Evolutionary conservation across 2,888 invertebrate genomes (phyloP), one percentile per base, ranked within the genome.

Genomic region (Oegoconia quadripuncta): DNA sequence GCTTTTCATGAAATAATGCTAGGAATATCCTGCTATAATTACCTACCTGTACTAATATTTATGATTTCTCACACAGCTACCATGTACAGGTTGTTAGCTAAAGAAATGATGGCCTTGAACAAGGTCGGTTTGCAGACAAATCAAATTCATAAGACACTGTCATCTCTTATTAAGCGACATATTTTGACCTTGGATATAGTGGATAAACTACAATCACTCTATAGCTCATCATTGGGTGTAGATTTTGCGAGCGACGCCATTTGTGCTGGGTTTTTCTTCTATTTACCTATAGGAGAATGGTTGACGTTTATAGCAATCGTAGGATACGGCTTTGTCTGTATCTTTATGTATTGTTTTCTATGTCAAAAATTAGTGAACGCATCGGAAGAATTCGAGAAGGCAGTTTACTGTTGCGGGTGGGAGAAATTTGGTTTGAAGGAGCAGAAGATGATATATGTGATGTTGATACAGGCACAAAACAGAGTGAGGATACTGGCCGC

Each of bases 391-490:
- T 84, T 81, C 29, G 80, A 76, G 41, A 63, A 44, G 3, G 64
- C 80, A 0, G 68, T 82, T 0, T 84, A 82, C 39, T 56, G 70
- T 27, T 83, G 86, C 43, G 84, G 84, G 0, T 86, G 86, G 86
- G 82, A 86, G 47, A 74, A 72, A 3, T 82, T 82, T 33, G 56
- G 59, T 11, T n/a, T 67, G 8, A 70, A 59, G 1, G 75, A 81
- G 28, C 66, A 64, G 52, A 78, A 65, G 43, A 38, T 66, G 4
- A 43, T 81, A 1, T 79, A 59, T 16, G 40, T 74, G 8, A 76
- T 81, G 66, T 46, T 84, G 13, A 32, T 71, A 11, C 64, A 73
- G 40, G 69, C 82, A 0, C 86, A 86, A 44, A 71, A 64, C 38
- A 71, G 72, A 1, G 65, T 82, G 5, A 52, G 66, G 12, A 18